Percentiles rank a stretch among this genome's conserved stretches.
These are phyloP conservation scores for Taeniopygia guttata DNA, from an alignment of 2,797 vertebrate species.

Conservation along the genomic window DNA sequence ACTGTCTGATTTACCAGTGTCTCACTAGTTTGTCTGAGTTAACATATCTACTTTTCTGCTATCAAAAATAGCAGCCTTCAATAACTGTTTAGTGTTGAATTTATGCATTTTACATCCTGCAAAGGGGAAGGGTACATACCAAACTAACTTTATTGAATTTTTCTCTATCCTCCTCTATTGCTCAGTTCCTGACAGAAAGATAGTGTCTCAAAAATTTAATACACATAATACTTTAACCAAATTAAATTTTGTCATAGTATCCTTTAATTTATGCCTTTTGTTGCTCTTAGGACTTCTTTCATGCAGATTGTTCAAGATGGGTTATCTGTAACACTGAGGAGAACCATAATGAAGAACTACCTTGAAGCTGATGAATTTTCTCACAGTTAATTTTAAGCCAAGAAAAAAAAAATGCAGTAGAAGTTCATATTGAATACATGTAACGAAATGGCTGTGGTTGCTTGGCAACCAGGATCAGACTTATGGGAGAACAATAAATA, in stretches of 20 bases:
- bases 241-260: neutral
- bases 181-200: neutral
- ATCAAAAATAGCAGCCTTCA: neutral
- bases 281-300: neutral
- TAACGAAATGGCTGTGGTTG: neutral
- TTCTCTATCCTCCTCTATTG: neutral
- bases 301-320: neutral
- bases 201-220: neutral
- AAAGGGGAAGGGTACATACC: neutral
- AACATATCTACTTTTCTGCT: neutral
- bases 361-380: neutral
- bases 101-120: neutral
- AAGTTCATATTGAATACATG: neutral
- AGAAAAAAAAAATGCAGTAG: neutral
- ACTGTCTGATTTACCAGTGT: neutral
- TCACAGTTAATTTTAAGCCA: slow-evolving; percentile 1
- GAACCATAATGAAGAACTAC: neutral
- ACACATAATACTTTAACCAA: neutral
- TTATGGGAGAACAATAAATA: neutral
- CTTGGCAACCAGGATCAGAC: neutral
- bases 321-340: neutral
- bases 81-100: neutral
- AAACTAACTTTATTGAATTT: neutral
- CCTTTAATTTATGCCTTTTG: neutral
- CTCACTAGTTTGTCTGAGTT: neutral